These are phyloP conservation scores for Euschistus heros DNA, from an alignment of 1,140 invertebrate species.

Conservation along the genomic window DNA sequence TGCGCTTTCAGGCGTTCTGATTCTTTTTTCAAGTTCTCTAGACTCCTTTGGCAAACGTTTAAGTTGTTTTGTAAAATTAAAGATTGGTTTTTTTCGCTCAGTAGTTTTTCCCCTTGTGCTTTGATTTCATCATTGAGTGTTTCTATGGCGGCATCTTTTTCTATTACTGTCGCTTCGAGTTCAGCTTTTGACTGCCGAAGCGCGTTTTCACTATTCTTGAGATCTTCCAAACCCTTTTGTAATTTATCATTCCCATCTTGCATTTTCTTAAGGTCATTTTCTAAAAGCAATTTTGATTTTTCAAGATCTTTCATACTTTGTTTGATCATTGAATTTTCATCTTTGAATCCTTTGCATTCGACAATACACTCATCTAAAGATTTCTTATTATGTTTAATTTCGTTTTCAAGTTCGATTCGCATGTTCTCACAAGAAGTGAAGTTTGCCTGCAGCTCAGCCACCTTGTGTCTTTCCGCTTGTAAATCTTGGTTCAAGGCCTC, in stretches of 20 bases:
- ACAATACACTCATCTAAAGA: not conserved
- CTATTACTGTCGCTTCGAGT: not conserved
- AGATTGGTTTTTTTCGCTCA: not conserved
- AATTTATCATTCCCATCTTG: not conserved
- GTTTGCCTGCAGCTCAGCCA: not conserved
- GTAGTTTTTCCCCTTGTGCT: not conserved
- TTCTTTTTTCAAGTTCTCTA: slow-evolving; percentile 16
- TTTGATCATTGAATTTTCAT: not conserved
- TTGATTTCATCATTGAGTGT: not conserved
- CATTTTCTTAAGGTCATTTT: not conserved
- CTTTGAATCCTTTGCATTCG: not conserved
- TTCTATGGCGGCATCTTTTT: not conserved
- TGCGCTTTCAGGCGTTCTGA: not conserved
- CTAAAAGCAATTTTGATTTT: not conserved
- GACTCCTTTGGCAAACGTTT: not conserved
- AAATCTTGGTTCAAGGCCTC: not conserved
- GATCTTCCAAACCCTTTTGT: not conserved
- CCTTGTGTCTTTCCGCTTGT: slow-evolving; percentile 10
- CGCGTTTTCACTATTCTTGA: not conserved
- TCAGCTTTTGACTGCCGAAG: not conserved
- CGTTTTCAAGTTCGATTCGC: not conserved
- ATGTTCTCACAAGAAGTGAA: not conserved
- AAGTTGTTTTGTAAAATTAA: not conserved
- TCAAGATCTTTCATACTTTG: not conserved
- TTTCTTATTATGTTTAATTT: not conserved